Percentiles rank a stretch among this genome's conserved stretches.
Evolutionary conservation across 2,113 vertebrate genomes (phyloP).

Genomic region (Paratilapia polleni): DNA sequence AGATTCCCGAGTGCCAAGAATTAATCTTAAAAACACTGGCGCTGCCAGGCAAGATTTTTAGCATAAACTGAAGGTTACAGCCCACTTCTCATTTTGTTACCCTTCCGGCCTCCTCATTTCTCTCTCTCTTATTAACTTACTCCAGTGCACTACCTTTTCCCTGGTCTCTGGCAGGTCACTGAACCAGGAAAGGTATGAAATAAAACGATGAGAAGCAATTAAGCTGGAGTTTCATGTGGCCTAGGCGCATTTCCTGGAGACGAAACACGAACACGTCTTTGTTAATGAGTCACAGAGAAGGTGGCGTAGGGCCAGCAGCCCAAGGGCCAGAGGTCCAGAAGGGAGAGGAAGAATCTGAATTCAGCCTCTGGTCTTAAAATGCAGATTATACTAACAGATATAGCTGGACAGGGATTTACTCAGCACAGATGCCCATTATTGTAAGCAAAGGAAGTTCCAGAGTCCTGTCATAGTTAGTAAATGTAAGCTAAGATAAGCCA

Average conservation of each 20-base stretch:
- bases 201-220: constrained; percentile 49
- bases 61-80: not conserved
- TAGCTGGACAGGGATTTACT: not conserved
- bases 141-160: not conserved
- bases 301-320: constrained; percentile 6
- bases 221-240: constrained; percentile 24
- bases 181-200: constrained; percentile 21
- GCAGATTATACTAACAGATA: constrained; percentile 1
- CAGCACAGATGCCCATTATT: not conserved
- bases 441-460: not conserved
- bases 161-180: constrained; percentile 1
- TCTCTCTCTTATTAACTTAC: not conserved
- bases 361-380: constrained; percentile 44
- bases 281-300: constrained; percentile 65
- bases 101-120: not conserved
- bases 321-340: constrained; percentile 39
- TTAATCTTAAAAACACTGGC: not conserved
- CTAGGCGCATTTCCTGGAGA: constrained; percentile 10
- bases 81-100: not conserved
- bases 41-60: not conserved
- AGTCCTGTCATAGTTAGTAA: not conserved
- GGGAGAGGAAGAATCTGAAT: constrained; percentile 22
- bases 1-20: not conserved
- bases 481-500: not conserved
- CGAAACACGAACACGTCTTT: constrained; percentile 50